These are phyloP conservation scores for Osmerus eperlanus DNA, from an alignment of 2,113 vertebrate genomes.

Conservation along the genomic window DNA sequence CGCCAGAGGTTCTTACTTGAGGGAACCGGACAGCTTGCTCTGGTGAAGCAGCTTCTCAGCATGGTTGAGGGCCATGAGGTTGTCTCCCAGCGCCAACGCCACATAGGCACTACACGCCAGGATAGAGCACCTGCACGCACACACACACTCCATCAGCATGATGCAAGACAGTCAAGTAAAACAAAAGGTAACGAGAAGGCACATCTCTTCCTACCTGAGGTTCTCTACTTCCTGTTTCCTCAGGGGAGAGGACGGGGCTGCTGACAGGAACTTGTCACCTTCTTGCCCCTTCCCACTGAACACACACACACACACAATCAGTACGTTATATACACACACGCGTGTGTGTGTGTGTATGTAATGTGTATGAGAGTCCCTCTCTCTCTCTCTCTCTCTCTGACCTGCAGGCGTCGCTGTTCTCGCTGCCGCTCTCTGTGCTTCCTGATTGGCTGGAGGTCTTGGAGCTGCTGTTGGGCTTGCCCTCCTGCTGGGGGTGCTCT, in stretches of 20 bases:
- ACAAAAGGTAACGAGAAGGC: not conserved
- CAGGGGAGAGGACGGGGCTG: constrained; percentile 91
- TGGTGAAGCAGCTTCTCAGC: constrained; percentile 96
- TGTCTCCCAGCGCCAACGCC: constrained; percentile 92
- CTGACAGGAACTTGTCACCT: constrained; percentile 91
- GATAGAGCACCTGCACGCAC: constrained; percentile 84
- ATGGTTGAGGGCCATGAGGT: constrained; percentile 93
- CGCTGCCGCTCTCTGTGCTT: constrained; percentile 81
- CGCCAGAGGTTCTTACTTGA: constrained; percentile 80
- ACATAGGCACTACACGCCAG: constrained; percentile 94
- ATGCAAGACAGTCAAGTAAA: no score
- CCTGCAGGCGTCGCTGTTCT: constrained; percentile 94
- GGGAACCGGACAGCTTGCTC: constrained; percentile 91
- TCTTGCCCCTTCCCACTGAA: constrained; percentile 91
- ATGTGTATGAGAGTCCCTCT: not conserved
- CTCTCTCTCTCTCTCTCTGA: constrained; percentile 38
- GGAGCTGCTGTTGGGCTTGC: constrained; percentile 84
- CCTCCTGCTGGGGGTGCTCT: constrained; percentile 81
- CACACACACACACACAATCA: constrained; percentile 57
- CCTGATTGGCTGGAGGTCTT: constrained; percentile 83
- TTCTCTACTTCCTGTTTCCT: constrained; percentile 96
- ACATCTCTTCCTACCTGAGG: constrained; percentile 78
- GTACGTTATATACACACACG: not conserved
- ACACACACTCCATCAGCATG: not conserved
- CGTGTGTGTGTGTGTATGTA: not conserved